Evolutionary conservation across 2,113 vertebrate species (phyloP), one percentile per base, ranked within the genome.

Genomic region (Phylloscopus trochiloides): DNA sequence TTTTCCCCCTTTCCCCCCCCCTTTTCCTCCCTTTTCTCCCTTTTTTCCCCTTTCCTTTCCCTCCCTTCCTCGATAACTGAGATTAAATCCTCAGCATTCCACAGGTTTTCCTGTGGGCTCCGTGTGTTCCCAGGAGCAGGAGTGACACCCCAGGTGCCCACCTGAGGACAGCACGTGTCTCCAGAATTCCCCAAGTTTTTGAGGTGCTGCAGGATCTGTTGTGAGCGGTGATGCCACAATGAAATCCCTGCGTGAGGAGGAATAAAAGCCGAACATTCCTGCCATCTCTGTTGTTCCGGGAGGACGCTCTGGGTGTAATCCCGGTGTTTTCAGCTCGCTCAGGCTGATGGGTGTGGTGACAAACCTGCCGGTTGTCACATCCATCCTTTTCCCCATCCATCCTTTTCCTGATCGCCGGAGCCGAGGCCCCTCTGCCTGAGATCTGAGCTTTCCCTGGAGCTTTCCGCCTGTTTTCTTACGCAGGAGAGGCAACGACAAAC

Each of bases 201-300:
- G 22, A 16, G 29, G 4, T 34, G 32, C 68, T 38, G 40, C 43
- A 24, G 28, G 65, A 12, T 47, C 31, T 9, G 10, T 3, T 22
- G 43, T 3, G 42, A 25, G 40, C 3, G 2, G 28, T 1, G 25
- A 34, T 15, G 18, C 15, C 9, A 24, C 25, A 6, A 12, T 14
- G 65, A 65, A 81, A 81, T 22, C 80, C 12, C 62, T 2, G 22
- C 0, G 0, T 0, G 6, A n/a, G 14, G 59, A 42, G 40, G 32
- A 68, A 63, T 2, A 15, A 32, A 50, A 80, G 7, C 57, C 36
- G 20, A 52, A 9, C 1, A 7, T 59, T 84, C 66, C 63, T 0
- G 2, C 20, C 31, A 14, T 26, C 9, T 9, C 36, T 13, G 19
- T n/a, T 14, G 10, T 40, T 54, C 28, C 1, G 36, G 68, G 43